Percentiles rank a stretch among this genome's conserved stretches.
These are phyloP conservation scores for Varanus salvator DNA, from an alignment of 2,113 vertebrate species.

Conservation along the genomic window DNA sequence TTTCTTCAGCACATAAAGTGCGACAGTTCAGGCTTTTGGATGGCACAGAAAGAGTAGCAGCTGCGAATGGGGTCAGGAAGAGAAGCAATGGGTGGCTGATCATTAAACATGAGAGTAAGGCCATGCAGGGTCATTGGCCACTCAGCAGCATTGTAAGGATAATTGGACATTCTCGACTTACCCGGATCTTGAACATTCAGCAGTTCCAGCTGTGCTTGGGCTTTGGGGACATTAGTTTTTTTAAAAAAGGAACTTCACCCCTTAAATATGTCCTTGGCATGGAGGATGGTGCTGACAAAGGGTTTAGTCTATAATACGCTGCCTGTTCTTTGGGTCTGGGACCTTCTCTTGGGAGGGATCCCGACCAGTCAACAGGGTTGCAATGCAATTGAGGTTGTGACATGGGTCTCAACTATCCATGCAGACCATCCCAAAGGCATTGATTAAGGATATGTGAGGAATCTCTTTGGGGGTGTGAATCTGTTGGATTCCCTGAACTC, in stretches of 20 bases:
- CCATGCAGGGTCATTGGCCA: neutral
- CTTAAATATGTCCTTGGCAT: neutral
- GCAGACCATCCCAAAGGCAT: neutral
- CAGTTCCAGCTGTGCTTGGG: neutral
- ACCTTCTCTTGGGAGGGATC: neutral
- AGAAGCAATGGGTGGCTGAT: neutral
- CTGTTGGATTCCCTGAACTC: too few relatives aligned
- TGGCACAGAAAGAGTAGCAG: accelerated
- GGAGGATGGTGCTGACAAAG: neutral
- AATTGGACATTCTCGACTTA: neutral
- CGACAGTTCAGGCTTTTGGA: neutral
- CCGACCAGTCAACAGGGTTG: neutral
- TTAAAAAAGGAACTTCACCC: neutral
- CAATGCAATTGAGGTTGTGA: neutral
- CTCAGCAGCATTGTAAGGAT: neutral
- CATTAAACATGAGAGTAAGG: constrained; percentile 5
- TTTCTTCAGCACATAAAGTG: neutral
- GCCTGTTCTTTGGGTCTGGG: neutral
- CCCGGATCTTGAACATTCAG: neutral
- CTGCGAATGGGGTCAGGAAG: neutral
- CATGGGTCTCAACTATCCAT: neutral
- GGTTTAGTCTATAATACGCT: too few relatives aligned
- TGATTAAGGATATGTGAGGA: too few relatives aligned
- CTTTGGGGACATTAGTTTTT: neutral
- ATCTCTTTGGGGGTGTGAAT: too few relatives aligned